Conservation (phyloP, 2,797 vertebrate genomes). For the Trachops cirrhosus region DNA sequence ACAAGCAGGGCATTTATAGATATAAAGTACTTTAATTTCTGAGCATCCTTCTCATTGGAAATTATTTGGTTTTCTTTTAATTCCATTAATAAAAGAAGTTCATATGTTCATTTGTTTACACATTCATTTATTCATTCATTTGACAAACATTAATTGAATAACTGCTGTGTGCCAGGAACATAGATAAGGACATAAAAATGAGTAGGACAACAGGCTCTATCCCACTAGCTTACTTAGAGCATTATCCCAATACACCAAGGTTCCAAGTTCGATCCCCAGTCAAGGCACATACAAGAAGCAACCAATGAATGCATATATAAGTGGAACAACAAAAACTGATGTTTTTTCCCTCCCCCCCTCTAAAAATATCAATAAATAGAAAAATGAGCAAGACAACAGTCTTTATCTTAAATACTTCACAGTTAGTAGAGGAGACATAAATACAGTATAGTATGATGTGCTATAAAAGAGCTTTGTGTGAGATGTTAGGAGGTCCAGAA, state of each 20-base stretch:
- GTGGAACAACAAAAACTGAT: too few relatives aligned
- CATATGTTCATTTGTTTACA: neutral
- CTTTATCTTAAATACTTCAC: neutral
- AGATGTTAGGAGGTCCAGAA: neutral
- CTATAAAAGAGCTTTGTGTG: neutral
- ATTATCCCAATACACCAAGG: too few relatives aligned
- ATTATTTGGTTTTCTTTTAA: neutral
- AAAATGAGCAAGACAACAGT: neutral
- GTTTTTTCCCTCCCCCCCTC: too few relatives aligned
- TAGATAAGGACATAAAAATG: conserved; percentile 6
- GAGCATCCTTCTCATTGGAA: neutral
- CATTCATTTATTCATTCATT: conserved; percentile 8
- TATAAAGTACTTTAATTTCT: neutral
- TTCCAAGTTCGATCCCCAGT: too few relatives aligned
- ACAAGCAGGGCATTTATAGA: neutral
- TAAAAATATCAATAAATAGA: neutral
- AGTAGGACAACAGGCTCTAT: neutral
- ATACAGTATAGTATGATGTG: neutral
- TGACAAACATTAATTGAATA: conserved; percentile 9
- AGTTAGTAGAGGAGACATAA: neutral
- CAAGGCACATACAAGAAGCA: too few relatives aligned
- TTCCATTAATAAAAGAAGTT: neutral
- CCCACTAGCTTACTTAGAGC: too few relatives aligned
- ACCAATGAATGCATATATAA: too few relatives aligned
- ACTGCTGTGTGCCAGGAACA: neutral